Base-by-base conservation (phyloP, 1,140 invertebrate genomes). In the Sycophila sp. region DNA sequence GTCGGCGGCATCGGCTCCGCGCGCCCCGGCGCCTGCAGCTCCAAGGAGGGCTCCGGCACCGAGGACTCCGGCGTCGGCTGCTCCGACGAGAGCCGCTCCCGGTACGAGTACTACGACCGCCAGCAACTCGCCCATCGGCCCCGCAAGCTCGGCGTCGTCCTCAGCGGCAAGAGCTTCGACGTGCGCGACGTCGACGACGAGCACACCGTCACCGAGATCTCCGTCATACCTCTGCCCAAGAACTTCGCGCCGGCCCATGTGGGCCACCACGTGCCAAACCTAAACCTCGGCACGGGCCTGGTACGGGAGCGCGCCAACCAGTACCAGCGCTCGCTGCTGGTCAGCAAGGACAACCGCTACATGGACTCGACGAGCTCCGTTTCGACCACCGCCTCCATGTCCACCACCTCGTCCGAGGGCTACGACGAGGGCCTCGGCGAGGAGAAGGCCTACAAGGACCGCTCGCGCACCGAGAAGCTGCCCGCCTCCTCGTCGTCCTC, bases 31-130 rank as follows among this genome's bases (percentile, higher is more conserved):
- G 79, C 78, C 0, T 69, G 78, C 8, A 80, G 82, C 62, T 88
- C 86, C 0, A 88, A 88, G 45, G 87, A 88, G 10, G 87, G 80
- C 67, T 89, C 83, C 19, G 85, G 79, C 38, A 90, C 86, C 58
- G 90, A 84, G 36, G 90, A 91, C 75, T 91, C 90, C 0, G 90
- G 90, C 0, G 83, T 91, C 2, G 88, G 90, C n/a, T 83, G 82
- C 22, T 67, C 83, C 26, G 85, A 87, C 6, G 75, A 73, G n/a
- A 47, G 28, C 26, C 80, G 83, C 1, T 81, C 81, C n/a, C 77
- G 81, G 6, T 78, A 75, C 0, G 82, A 81, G 17, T 77, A 84
- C 10, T 56, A 45, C n/a, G 60, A 71, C 8, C 34, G 11, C 22
- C 6, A 81, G 78, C 2, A 86, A n/a, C n/a, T n/a, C n/a, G n/a